Evolutionary conservation across 2,888 invertebrate genomes (phyloP).

Genomic region (Diarsia rubi): DNA sequence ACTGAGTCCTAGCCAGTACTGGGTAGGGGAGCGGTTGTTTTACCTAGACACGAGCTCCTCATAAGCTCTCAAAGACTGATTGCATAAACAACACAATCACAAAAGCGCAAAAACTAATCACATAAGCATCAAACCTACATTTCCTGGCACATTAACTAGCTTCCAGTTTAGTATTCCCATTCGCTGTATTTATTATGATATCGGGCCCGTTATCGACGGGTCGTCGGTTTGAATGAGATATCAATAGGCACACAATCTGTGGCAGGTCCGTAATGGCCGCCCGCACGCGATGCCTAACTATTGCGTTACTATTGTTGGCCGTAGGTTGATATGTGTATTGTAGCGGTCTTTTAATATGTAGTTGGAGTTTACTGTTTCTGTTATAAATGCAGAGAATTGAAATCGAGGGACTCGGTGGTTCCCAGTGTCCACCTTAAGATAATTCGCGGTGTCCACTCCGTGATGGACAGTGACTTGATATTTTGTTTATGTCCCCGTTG

Average conservation of each 20-base stretch:
- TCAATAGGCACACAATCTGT: constrained; percentile 63
- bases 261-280: constrained; percentile 61
- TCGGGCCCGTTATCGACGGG: constrained; percentile 47
- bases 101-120: not conserved
- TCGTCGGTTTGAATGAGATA: constrained; percentile 65
- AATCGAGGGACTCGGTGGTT: too few relatives aligned
- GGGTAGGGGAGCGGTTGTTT: too few relatives aligned
- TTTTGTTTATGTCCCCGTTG: too few relatives aligned
- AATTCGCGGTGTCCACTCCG: too few relatives aligned
- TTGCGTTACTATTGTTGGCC: constrained; percentile 49
- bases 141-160: constrained; percentile 26
- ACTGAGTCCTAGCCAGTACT: too few relatives aligned
- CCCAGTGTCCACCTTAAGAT: too few relatives aligned
- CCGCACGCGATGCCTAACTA: constrained; percentile 64
- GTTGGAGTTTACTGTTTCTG: not conserved
- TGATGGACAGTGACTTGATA: too few relatives aligned
- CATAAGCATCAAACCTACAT: constrained; percentile 11
- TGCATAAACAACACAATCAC: not conserved
- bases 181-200: constrained; percentile 36
- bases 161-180: constrained; percentile 28
- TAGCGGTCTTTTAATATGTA: not conserved
- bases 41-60: too few relatives aligned
- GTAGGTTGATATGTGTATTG: constrained; percentile 38
- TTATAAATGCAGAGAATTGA: not conserved
- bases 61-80: too few relatives aligned